Conservation (phyloP, 2,888 invertebrate species). For the Caenorhabditis sulstoni region DNA sequence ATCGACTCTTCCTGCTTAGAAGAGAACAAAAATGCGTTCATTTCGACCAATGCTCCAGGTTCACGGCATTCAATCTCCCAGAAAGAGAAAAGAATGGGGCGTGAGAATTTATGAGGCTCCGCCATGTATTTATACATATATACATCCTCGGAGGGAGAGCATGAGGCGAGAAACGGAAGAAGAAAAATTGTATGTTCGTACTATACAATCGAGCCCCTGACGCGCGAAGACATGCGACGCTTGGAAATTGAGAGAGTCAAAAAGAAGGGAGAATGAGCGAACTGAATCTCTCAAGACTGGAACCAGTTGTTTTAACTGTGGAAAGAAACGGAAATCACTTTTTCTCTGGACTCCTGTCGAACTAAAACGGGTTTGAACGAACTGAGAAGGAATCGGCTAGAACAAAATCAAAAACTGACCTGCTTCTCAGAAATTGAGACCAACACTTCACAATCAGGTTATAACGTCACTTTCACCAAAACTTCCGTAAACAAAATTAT, state of each 20-base stretch:
- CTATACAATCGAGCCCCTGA: slow-evolving; percentile 17
- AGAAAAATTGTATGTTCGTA: slow-evolving; percentile 42
- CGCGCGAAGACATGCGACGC: slow-evolving; percentile 15
- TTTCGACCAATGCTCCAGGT: slow-evolving; percentile 35
- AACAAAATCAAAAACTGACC: too few relatives aligned
- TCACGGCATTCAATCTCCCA: slow-evolving; percentile 13
- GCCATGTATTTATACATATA: not conserved
- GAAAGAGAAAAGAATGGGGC: not conserved
- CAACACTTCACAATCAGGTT: too few relatives aligned
- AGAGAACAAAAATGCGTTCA: slow-evolving; percentile 13
- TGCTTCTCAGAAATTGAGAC: too few relatives aligned
- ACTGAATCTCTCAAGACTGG: slow-evolving; percentile 4
- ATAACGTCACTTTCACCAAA: too few relatives aligned
- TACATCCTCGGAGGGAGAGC: not conserved
- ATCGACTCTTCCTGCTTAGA: slow-evolving; percentile 17
- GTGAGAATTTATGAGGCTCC: slow-evolving; percentile 33
- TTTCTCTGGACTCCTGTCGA: too few relatives aligned
- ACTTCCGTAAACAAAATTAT: too few relatives aligned
- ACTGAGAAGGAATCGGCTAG: too few relatives aligned
- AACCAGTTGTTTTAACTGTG: too few relatives aligned
- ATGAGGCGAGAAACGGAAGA: not conserved
- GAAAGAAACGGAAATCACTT: too few relatives aligned
- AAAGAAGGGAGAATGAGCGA: slow-evolving; percentile 14
- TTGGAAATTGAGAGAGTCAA: slow-evolving; percentile 19
- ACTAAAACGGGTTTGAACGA: too few relatives aligned